phyloP scores from a whole-genome alignment of 2,113 vertebrate genomes.

The Nycticryphes semicollaris region DNA sequence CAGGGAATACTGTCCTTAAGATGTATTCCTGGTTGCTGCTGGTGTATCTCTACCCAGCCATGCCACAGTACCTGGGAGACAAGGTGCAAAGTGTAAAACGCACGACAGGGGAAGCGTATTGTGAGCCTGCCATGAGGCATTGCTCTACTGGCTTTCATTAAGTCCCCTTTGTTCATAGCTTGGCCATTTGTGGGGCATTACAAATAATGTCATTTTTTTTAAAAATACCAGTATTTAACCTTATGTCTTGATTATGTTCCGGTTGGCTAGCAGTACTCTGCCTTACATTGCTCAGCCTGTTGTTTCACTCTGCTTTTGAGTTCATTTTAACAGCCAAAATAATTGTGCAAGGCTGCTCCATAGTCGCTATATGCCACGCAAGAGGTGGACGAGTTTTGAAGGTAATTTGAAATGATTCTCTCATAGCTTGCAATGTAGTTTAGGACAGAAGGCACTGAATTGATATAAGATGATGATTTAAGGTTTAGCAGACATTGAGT shows the following conservation, averaged over 20 bases:
- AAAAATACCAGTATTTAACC: not conserved
- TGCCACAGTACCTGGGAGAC: not conserved
- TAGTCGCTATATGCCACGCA: not conserved
- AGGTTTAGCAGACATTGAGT: conserved; percentile 16
- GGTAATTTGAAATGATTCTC: not conserved
- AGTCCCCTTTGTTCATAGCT: not conserved
- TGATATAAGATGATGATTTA: conserved; percentile 39
- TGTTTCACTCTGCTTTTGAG: not conserved
- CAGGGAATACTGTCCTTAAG: not conserved
- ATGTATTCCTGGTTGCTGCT: not conserved
- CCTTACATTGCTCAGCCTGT: not conserved
- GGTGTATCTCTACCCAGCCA: not conserved
- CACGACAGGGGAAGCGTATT: not conserved
- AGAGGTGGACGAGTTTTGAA: not conserved
- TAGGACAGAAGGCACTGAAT: not conserved
- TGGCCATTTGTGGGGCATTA: not conserved
- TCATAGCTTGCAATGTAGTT: not conserved
- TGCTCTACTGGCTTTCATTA: not conserved
- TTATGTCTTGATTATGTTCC: not conserved
- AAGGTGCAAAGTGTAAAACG: not conserved
- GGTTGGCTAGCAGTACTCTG: not conserved
- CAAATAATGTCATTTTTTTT: not conserved
- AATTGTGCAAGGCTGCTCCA: not conserved
- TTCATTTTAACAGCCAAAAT: not conserved
- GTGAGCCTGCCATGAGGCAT: not conserved